Conservation (phyloP, 2,888 invertebrate genomes). For the Temnothorax unifasciatus region DNA sequence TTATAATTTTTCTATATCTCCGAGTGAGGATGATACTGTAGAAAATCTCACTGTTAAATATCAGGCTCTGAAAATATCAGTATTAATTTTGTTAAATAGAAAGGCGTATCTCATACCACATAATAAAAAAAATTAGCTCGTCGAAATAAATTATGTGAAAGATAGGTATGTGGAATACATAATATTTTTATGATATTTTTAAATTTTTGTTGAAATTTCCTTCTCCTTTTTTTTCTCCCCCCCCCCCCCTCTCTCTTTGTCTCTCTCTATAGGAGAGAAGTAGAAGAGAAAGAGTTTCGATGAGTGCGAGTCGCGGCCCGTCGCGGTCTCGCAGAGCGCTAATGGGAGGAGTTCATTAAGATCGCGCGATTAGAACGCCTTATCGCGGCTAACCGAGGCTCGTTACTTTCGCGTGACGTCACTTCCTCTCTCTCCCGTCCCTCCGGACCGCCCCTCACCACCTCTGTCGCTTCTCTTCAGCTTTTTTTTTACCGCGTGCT, state of each 20-base stretch:
- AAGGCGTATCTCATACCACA: neutral
- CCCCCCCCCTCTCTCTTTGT: conserved; percentile 26
- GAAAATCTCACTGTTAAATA: neutral
- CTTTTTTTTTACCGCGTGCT: conserved; percentile 58
- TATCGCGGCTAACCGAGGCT: conserved; percentile 79
- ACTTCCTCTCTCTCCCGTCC: conserved; percentile 76
- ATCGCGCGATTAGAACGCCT: conserved; percentile 78
- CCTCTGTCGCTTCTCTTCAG: conserved; percentile 57
- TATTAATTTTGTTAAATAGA: neutral
- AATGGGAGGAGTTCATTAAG: conserved; percentile 83
- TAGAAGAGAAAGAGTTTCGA: conserved; percentile 68
- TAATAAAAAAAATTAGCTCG: neutral
- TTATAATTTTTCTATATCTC: neutral
- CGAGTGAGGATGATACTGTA: neutral
- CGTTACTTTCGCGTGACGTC: conserved; percentile 82
- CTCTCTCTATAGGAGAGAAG: conserved; percentile 42
- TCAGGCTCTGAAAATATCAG: neutral
- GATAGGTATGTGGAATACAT: neutral
- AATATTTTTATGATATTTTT: neutral
- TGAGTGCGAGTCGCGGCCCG: conserved; percentile 70
- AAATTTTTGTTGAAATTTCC: neutral
- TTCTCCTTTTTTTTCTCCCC: conserved; percentile 27
- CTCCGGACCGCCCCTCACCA: conserved; percentile 69
- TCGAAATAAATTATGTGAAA: conserved; percentile 2
- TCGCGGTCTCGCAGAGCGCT: conserved; percentile 77